phyloP scores from a whole-genome alignment of 2,113 vertebrate genomes.

The Myrmecobius fasciatus region DNA sequence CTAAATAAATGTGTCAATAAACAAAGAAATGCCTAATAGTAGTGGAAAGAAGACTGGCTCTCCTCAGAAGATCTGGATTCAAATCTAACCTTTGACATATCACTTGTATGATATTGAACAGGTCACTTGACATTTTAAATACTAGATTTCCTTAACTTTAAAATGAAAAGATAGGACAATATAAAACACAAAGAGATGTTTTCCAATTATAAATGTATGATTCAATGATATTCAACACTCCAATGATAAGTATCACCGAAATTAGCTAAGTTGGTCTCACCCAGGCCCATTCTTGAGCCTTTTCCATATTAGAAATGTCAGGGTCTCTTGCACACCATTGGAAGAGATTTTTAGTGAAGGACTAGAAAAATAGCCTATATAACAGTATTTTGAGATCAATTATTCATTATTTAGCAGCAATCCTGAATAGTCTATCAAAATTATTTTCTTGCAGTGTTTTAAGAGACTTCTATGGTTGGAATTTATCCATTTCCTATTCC shows the following conservation, averaged over 20 bases:
- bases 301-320: neutral
- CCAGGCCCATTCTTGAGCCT: neutral
- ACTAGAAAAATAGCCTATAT: neutral
- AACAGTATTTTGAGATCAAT: neutral
- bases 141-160: neutral
- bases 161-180: neutral
- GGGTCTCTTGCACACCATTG: neutral
- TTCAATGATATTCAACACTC: neutral
- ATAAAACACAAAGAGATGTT: neutral
- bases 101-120: neutral
- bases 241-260: neutral
- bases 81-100: neutral
- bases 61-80: neutral
- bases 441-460: neutral
- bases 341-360: neutral
- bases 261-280: neutral
- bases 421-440: neutral
- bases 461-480: neutral
- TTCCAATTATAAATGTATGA: neutral
- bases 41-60: neutral
- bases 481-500: neutral
- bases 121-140: neutral
- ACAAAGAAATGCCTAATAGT: neutral
- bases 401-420: neutral
- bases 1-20: neutral